Conservation (phyloP, 2,797 vertebrate genomes). For the Manis crassicaudata region DNA sequence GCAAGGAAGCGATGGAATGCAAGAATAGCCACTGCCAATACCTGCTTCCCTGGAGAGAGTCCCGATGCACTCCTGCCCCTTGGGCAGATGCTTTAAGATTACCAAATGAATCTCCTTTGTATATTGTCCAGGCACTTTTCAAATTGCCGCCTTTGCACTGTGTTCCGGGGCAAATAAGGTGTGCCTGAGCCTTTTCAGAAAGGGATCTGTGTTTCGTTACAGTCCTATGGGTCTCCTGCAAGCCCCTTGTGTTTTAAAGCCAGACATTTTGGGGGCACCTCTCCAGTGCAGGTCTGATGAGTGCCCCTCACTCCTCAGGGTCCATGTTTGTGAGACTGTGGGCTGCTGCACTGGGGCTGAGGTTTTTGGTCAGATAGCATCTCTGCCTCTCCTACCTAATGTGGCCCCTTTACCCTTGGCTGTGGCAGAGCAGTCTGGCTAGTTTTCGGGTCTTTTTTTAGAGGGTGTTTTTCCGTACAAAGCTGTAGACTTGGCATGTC, state of each 20-base stretch:
- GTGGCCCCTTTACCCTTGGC: neutral
- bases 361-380: neutral
- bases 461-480: neutral
- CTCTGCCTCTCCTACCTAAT: neutral
- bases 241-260: neutral
- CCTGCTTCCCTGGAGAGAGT: neutral
- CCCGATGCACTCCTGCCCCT: neutral
- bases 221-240: neutral
- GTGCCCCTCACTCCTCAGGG: neutral
- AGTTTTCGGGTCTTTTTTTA: neutral
- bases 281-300: neutral
- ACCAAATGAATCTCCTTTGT: neutral
- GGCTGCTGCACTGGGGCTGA: neutral
- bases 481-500: neutral
- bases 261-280: neutral
- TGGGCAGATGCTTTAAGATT: neutral
- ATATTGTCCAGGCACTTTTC: neutral
- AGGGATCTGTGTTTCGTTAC: neutral
- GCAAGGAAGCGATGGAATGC: neutral
- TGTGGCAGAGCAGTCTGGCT: neutral
- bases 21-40: neutral
- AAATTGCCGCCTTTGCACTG: neutral
- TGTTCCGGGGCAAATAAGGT: neutral
- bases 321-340: neutral
- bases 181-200: neutral